These are phyloP conservation scores for Hemiprocne comata DNA, from an alignment of 2,113 vertebrate genomes.

Conservation along the genomic window DNA sequence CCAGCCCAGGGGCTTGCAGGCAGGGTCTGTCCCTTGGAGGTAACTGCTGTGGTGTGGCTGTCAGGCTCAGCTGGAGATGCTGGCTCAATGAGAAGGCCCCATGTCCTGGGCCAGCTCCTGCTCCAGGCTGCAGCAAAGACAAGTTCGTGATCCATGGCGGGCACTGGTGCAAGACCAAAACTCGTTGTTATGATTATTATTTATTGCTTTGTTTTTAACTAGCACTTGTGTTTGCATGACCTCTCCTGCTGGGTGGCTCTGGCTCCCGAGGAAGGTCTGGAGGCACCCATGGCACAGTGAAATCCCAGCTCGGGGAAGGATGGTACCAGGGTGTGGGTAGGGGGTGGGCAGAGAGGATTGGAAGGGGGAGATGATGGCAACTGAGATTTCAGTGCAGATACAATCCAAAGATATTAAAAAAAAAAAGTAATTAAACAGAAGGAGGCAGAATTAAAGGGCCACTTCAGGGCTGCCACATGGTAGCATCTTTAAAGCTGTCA, in stretches of 20 bases:
- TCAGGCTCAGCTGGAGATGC: not conserved
- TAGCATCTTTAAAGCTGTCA: conserved; percentile 11
- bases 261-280: not conserved
- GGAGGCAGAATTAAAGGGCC: conserved; percentile 58
- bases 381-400: not conserved
- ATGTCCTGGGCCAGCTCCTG: not conserved
- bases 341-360: not conserved
- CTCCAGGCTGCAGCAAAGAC: not conserved
- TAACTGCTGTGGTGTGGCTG: not conserved
- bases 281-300: fast-evolving
- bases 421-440: conserved; percentile 39
- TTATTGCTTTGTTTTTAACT: not conserved
- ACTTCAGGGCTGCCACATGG: not conserved
- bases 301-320: not conserved
- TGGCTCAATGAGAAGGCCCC: fast-evolving
- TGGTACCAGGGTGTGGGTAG: fast-evolving
- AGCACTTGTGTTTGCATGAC: not conserved
- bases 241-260: not conserved
- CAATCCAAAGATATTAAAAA: not conserved
- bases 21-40: not conserved
- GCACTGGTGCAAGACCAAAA: not conserved
- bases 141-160: fast-evolving
- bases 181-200: not conserved
- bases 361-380: not conserved
- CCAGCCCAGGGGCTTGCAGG: not conserved